Evolutionary conservation across 1,140 invertebrate genomes (phyloP), one percentile per base, ranked within the genome.

Genomic region (Scaptomyza montana): DNA sequence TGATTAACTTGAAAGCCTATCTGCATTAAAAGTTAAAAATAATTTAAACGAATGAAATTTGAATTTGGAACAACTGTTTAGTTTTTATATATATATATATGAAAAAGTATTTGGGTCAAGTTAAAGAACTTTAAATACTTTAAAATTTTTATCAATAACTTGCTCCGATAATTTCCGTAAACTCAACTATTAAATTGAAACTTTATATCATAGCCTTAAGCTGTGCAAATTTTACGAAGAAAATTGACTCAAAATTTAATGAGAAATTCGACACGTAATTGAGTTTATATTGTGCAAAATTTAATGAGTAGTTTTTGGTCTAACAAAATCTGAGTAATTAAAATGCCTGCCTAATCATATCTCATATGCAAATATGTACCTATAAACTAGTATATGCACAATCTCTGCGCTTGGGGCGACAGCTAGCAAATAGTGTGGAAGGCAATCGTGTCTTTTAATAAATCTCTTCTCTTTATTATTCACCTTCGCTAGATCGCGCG

Each of bases 341-440:
- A 53, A 54, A 53, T 50, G 12, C 33, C 21, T 47, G 49, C 54
- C 21, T 53, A 47, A 57, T 36, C 39, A 43, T 43, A 4, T 43
- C 39, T 41, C 39, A 12, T 12, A 54, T 25, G 41, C 21, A 25
- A 1, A 25, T 3, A 46, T 30, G 54, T 6, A 7, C 30, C 66
- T 59, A 71, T 19, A 16, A 16, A 16, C 16, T 16, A 16, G 16
- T 39, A 36, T 41, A 36, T 25, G 39, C 36, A 10, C 54, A 9
- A 39, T 25, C 21, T 25, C 3, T 19, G n/a, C 13, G 68, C 69
- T 71, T 53, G 56, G 60, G 67, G 66, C 65, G 33, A 55, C 64
- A 60, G 59, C 64, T 78, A 65, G 55, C 60, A 67, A 84, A 73
- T n/a, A n/a, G n/a, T n/a, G n/a, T n/a, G n/a, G n/a, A n/a, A n/a